Conservation (phyloP, 64 coral and sea anemone species). For the Astreopora myriophthalma region DNA sequence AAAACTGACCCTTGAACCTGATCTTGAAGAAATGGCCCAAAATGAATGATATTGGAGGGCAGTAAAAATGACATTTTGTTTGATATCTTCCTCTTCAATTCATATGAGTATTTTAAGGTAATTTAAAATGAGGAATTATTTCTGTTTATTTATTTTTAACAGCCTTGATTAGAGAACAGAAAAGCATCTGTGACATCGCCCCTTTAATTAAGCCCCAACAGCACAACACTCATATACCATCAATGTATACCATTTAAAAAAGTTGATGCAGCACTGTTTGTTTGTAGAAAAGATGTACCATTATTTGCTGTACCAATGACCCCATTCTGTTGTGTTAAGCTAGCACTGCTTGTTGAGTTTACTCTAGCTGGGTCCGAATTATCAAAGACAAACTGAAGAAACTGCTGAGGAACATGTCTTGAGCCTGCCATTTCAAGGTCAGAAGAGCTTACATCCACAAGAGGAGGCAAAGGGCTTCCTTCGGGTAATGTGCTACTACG, state of each 20-base stretch:
- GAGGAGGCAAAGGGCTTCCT: neutral
- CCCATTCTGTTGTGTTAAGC: conserved; percentile 18
- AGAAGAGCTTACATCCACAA: conserved; percentile 28
- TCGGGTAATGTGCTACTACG: neutral
- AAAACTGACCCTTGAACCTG: too few species aligned
- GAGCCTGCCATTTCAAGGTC: conserved; percentile 24
- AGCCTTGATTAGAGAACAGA: neutral
- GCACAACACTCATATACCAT: neutral
- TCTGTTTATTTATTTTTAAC: too few species aligned
- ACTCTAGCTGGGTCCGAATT: neutral
- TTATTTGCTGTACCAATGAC: neutral
- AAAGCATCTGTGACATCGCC: neutral
- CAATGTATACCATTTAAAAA: conserved; percentile 12
- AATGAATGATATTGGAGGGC: too few species aligned
- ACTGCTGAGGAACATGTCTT: conserved; percentile 46
- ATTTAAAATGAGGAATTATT: too few species aligned
- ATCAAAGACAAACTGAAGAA: conserved; percentile 45
- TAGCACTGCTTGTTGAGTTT: neutral
- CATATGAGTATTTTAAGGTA: too few species aligned
- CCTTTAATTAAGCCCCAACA: too few species aligned
- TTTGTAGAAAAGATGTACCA: conserved; percentile 21
- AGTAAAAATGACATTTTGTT: too few species aligned
- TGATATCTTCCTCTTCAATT: too few species aligned
- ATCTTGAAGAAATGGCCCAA: too few species aligned
- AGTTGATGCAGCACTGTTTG: neutral